Conservation (phyloP, 2,888 invertebrate genomes). For the Bembecia ichneumoniformis region DNA sequence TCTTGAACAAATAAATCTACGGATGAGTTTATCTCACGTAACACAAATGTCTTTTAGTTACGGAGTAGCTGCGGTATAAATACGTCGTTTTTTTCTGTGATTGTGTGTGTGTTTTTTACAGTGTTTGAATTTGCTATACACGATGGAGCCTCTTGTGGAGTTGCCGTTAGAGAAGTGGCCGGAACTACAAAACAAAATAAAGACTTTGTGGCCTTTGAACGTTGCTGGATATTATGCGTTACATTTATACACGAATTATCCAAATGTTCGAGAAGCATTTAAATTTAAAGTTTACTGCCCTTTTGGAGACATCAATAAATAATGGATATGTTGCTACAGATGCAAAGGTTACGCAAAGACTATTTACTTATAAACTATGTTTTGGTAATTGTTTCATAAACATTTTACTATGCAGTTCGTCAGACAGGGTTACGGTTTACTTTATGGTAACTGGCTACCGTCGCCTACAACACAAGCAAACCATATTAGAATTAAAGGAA, state of each 20-base stretch:
- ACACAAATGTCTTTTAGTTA: too few species aligned
- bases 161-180: conserved; percentile 4
- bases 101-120: not conserved
- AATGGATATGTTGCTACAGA: conserved; percentile 1
- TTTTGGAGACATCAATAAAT: conserved; percentile 1
- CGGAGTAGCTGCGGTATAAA: too few species aligned
- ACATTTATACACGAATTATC: not conserved
- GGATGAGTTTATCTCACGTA: too few species aligned
- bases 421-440: not conserved
- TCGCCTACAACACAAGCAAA: too few species aligned
- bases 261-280: not conserved
- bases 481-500: too few species aligned
- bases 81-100: not conserved
- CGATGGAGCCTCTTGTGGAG: not conserved
- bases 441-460: not conserved
- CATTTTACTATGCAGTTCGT: not conserved
- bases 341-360: not conserved
- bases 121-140: not conserved
- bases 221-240: conserved; percentile 6
- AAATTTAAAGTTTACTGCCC: conserved; percentile 7
- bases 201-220: conserved; percentile 2
- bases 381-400: not conserved
- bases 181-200: conserved; percentile 1
- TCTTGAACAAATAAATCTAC: too few species aligned
- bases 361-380: not conserved